Evolutionary conservation across 1,140 invertebrate species (phyloP), one percentile per base, ranked within the genome.

Genomic region (Paralvinella palmiformis): DNA sequence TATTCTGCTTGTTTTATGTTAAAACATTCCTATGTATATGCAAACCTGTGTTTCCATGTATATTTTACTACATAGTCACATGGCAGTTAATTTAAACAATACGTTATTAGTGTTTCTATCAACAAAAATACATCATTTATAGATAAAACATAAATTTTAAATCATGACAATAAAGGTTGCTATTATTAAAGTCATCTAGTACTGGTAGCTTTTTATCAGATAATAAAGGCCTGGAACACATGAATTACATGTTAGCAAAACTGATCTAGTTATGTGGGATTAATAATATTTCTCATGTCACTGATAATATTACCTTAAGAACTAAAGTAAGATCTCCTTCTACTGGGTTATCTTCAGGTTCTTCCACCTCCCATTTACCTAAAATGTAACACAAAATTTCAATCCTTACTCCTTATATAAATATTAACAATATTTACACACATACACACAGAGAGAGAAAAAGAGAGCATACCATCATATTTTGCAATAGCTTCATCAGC

Each of bases 401-500:
- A 15, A 56, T 7, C 6, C 45, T 22, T 17, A 24, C 15, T 24
- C 17, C 45, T 48, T 48, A 48, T 48, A 36, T 36, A 3, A 3
- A 27, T 27, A 56, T 27, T 57, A 22, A 57, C 27, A 24, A 57
- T 31, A 6, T 33, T 17, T 57, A 57, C 33, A 57, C 10, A 33
- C n/a, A 33, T 22, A 10, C 10, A 32, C 22, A 27, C 10, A 20
- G 33, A 4, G 20, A 2, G 27, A 36, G 27, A 31, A 22, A 10
- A 32, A 41, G 1, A 13, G 13, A 27, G 29, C 37, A 56, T 44
- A 60, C 27, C 95, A 84, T 97, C 92, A 82, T 97, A 98, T 84
- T 96, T 96, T 2, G 93, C 89, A 66, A 98, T 90, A 45, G 73
- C 67, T 67, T 94, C 92, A 71, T 95, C 91, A 13, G 88, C 88